These are phyloP conservation scores for Heliocidaris erythrogramma DNA, from an alignment of 35 echinoderm and acorn worm genomes.

Conservation along the genomic window DNA sequence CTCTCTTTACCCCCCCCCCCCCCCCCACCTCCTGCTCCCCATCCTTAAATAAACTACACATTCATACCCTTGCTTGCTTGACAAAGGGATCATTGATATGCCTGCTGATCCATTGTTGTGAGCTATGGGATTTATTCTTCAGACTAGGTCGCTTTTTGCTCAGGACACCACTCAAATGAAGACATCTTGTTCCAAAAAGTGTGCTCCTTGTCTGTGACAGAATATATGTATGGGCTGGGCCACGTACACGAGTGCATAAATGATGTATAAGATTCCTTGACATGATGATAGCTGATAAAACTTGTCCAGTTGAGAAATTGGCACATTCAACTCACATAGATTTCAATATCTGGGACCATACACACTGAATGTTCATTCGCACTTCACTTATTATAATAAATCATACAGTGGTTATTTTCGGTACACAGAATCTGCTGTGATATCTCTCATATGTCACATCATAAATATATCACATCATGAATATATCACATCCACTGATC, in stretches of 20 bases:
- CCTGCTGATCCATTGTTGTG: conserved; percentile 74
- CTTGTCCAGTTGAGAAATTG: too few relatives aligned
- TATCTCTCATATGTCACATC: too few relatives aligned
- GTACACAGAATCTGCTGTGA: too few relatives aligned
- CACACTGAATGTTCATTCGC: neutral
- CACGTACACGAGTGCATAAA: too few relatives aligned
- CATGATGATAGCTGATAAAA: too few relatives aligned
- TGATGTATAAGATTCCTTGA: too few relatives aligned
- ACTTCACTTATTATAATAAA: neutral
- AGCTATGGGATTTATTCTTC: conserved; percentile 52
- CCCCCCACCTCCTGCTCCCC: too few relatives aligned
- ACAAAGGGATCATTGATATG: conserved; percentile 79
- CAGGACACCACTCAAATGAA: neutral
- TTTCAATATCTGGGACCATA: neutral
- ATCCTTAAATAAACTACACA: neutral
- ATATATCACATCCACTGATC: too few relatives aligned
- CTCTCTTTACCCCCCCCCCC: too few relatives aligned
- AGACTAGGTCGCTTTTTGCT: conserved; percentile 12
- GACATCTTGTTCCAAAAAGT: neutral
- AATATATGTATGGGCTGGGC: too few relatives aligned
- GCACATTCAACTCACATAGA: neutral
- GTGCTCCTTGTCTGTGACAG: neutral
- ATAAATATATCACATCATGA: too few relatives aligned
- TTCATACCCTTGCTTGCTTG: conserved; percentile 61
- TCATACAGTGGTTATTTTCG: neutral